These are phyloP conservation scores for Rhingia rostrata DNA, from an alignment of 2,888 invertebrate genomes.

Conservation along the genomic window DNA sequence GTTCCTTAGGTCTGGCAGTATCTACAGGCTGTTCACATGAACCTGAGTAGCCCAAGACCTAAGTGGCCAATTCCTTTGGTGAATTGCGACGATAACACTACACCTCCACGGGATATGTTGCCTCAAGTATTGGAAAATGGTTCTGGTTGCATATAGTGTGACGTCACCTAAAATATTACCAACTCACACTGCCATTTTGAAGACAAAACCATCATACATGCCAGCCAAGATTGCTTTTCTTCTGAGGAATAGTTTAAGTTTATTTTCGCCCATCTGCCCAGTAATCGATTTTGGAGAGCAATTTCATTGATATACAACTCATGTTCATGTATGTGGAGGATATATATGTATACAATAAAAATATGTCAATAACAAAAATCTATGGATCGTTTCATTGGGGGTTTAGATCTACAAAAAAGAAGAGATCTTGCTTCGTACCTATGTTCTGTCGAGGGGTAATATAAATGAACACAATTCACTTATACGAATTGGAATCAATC, in stretches of 20 bases:
- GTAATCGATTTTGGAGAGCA: neutral
- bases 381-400: too few species aligned
- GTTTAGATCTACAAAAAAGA: too few species aligned
- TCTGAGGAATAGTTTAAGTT: neutral
- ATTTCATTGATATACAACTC: neutral
- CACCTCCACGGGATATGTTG: conserved; percentile 24
- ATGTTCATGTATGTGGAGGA: too few species aligned
- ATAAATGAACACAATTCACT: too few species aligned
- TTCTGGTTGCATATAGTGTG: conserved; percentile 21
- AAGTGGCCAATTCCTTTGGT: conserved; percentile 70
- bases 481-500: too few species aligned
- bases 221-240: neutral
- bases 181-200: neutral
- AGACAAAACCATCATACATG: neutral
- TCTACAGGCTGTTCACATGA: conserved; percentile 69
- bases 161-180: neutral
- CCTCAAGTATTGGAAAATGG: conserved; percentile 53
- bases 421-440: too few species aligned
- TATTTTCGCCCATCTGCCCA: neutral
- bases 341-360: too few species aligned
- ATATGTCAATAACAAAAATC: too few species aligned
- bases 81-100: conserved; percentile 46
- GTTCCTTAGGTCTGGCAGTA: conserved; percentile 70
- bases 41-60: conserved; percentile 66
- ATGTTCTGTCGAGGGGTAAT: too few species aligned